A percentile compares a stretch with the other conserved stretches of the same genome.
Conservation (phyloP, 2,113 vertebrate species). For the Rutilus rutilus region DNA sequence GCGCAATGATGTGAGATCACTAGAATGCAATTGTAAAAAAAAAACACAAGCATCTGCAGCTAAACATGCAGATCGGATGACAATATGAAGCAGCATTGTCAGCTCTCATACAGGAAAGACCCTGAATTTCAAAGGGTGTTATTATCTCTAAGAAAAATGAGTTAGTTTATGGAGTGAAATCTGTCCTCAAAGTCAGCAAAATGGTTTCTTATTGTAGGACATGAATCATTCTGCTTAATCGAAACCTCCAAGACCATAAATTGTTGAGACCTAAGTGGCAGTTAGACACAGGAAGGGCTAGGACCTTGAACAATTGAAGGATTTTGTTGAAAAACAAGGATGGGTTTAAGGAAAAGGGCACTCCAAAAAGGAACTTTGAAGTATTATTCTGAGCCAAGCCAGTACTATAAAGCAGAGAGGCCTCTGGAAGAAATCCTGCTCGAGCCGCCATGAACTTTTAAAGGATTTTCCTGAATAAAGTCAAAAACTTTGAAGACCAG, state of each 20-base stretch:
- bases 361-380: constrained; percentile 19
- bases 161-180: not conserved
- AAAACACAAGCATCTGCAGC: not conserved
- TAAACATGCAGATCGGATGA: not conserved
- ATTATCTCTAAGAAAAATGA: not conserved
- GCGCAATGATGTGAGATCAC: not conserved
- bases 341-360: constrained; percentile 14
- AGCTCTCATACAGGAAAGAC: not conserved
- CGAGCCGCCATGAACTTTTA: constrained; percentile 19
- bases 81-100: not conserved
- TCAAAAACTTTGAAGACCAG: not conserved
- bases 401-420: constrained; percentile 8
- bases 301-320: constrained; percentile 5
- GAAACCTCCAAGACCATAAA: not conserved
- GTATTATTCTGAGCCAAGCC: not conserved
- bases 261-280: not conserved
- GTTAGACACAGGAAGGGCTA: not conserved
- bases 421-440: constrained; percentile 15
- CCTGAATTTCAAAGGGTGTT: not conserved
- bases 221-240: not conserved
- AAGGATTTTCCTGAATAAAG: constrained; percentile 29
- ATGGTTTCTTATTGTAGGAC: constrained; percentile 7
- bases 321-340: constrained; percentile 26
- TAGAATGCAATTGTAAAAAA: not conserved
- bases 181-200: not conserved